Conservation (phyloP, 2,797 vertebrate species). For the Silurus aristotelis region DNA sequence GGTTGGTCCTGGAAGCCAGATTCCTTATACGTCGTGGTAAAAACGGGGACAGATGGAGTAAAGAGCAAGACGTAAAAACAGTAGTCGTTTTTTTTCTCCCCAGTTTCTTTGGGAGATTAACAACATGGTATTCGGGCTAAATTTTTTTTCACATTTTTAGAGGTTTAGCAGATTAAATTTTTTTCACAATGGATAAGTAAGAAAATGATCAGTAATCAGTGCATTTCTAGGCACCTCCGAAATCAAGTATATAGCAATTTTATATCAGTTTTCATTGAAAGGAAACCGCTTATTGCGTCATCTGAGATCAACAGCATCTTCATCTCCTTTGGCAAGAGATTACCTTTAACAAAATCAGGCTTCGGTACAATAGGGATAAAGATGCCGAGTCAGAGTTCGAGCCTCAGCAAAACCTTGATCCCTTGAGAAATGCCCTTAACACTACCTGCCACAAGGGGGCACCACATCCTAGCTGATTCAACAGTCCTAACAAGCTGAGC, state of each 20-base stretch:
- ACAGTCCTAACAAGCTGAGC: background rate
- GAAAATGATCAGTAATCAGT: background rate
- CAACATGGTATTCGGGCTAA: background rate
- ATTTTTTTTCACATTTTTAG: background rate
- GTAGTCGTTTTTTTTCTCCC: constrained; percentile 35
- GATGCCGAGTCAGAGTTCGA: background rate
- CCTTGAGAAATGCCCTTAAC: background rate
- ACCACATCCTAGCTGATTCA: background rate
- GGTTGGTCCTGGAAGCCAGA: constrained; percentile 50
- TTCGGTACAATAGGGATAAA: background rate
- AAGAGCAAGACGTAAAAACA: constrained; percentile 31
- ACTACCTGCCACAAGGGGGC: background rate
- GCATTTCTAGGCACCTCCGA: too few relatives aligned
- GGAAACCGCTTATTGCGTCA: background rate
- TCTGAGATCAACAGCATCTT: background rate
- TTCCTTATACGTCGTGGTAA: constrained; percentile 33
- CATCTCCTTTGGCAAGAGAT: background rate
- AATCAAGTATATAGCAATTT: background rate
- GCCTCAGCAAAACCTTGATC: background rate
- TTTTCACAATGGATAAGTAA: constrained; percentile 15
- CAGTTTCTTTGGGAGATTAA: constrained; percentile 15
- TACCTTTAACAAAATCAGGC: background rate
- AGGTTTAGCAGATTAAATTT: background rate
- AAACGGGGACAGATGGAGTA: constrained; percentile 12
- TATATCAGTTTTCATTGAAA: background rate